Base-by-base conservation (phyloP, 2,797 vertebrate genomes). In the Gambelia wislizenii region DNA sequence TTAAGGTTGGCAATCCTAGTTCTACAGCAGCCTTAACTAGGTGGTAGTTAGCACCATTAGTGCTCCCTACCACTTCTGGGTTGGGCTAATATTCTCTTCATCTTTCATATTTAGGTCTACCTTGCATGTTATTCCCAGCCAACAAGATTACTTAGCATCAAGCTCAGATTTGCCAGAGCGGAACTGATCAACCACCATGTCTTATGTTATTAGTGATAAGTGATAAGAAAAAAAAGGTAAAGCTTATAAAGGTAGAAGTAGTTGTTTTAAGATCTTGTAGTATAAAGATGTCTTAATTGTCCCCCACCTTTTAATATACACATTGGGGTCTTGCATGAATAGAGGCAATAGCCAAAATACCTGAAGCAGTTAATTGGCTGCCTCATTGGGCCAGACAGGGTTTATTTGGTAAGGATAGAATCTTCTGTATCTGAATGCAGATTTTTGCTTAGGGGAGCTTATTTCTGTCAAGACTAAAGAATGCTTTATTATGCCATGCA, bases 61-160 rank as follows among this genome's bases (percentile, higher is more conserved):
- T 52, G 33, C 14, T 61, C 25, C 33, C 8, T 61, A 12, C 16
- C 72, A 33, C 30, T 87, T 80, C 25, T 81, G 33, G 33, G 30
- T 14, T 80, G 47, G 16, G 14, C 39, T 76, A 13, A 33, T 52
- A 1, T 75, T 56, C 69, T 61, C 42, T 83, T 64, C 74, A 69
- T 76, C 74, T 33, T 49, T 25, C n/a, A 12, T 59, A 39, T 44
- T 39, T 85, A 16, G 36, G 67, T 70, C 82, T 22, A 36, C 27
- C 33, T 36, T 84, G 25, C 27, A 20, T 87, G 52, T 39, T 70
- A 20, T 47, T 82, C 69, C 30, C 25, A 22, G 54, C 8, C 69
- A 75, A n/a, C 20, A 75, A 64, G 44, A 79, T 70, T 87, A 80
- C 72, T 87, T 72, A 44, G 49, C 56, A 83, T 88, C 33, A 42